A percentile compares a stretch with the other conserved stretches of the same genome.
Conservation (phyloP, 2,888 invertebrate species). For the Penaeus monodon region DNA sequence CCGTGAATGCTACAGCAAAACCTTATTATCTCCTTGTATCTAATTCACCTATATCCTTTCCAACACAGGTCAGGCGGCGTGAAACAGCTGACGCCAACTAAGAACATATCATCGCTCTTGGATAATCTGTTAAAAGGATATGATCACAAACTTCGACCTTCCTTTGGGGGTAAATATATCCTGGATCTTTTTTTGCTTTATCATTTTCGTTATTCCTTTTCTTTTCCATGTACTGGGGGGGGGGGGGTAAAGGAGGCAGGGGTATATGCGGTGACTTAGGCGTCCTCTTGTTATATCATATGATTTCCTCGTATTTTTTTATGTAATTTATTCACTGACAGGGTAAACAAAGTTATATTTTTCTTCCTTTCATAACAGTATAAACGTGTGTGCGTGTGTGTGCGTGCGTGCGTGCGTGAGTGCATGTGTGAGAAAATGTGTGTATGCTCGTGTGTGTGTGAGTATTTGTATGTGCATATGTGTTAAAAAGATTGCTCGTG, state of each 20-base stretch:
- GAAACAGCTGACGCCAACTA: conserved; percentile 33
- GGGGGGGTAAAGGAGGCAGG: too few species aligned
- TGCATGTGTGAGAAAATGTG: too few species aligned
- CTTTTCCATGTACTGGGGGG: too few species aligned
- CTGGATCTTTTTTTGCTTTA: neutral
- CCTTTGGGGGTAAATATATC: conserved; percentile 47
- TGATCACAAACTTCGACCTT: conserved; percentile 81
- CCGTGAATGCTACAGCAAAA: too few species aligned
- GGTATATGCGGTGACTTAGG: too few species aligned
- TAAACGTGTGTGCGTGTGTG: neutral
- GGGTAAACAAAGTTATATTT: too few species aligned
- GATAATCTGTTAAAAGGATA: conserved; percentile 83
- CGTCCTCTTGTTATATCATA: too few species aligned
- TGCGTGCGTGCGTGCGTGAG: neutral
- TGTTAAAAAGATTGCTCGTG: neutral
- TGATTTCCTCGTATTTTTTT: too few species aligned
- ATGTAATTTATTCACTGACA: too few species aligned
- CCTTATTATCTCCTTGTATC: neutral
- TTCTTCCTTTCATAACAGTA: too few species aligned
- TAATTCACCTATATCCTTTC: neutral
- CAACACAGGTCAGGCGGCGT: conserved; percentile 21
- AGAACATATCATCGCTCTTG: conserved; percentile 80
- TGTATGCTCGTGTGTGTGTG: too few species aligned
- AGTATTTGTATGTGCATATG: too few species aligned
- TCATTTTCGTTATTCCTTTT: neutral